Percentiles rank a stretch among this genome's conserved stretches.
Evolutionary conservation across 2,113 vertebrate species (phyloP).

Genomic region (Gopherus evgoodei): DNA sequence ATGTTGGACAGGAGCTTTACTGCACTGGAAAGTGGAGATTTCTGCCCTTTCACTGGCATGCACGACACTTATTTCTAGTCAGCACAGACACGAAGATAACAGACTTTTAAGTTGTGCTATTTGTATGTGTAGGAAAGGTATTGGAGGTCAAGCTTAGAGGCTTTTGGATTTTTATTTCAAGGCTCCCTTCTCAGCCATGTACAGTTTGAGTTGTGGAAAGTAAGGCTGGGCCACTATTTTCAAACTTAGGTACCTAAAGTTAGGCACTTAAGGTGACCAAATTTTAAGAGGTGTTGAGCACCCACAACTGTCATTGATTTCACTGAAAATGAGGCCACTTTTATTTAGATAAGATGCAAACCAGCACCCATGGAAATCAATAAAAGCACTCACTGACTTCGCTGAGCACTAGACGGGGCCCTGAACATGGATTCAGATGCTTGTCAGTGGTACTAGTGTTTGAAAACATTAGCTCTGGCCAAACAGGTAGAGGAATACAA

Average conservation of each 20-base stretch:
- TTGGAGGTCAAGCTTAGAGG: not conserved
- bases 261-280: accelerated
- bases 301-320: not conserved
- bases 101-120: not conserved
- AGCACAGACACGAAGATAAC: not conserved
- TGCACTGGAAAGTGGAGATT: not conserved
- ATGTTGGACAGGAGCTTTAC: not conserved
- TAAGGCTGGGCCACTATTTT: not conserved
- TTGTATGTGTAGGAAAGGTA: not conserved
- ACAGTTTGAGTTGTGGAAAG: not conserved
- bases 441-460: not conserved
- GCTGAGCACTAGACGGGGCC: not conserved
- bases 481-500: not conserved
- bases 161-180: not conserved
- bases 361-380: not conserved
- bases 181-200: not conserved
- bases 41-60: not conserved
- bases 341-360: not conserved
- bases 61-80: not conserved
- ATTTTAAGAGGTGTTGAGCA: not conserved
- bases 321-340: not conserved
- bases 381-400: not conserved
- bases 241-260: not conserved
- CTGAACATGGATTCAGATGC: not conserved
- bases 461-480: not conserved